A percentile compares a stretch with the other conserved stretches of the same genome.
These are phyloP conservation scores for Chrysaora quinquecirrha DNA, from an alignment of 30 jellyfish, hydroid and myxozoan genomes.

Conservation along the genomic window DNA sequence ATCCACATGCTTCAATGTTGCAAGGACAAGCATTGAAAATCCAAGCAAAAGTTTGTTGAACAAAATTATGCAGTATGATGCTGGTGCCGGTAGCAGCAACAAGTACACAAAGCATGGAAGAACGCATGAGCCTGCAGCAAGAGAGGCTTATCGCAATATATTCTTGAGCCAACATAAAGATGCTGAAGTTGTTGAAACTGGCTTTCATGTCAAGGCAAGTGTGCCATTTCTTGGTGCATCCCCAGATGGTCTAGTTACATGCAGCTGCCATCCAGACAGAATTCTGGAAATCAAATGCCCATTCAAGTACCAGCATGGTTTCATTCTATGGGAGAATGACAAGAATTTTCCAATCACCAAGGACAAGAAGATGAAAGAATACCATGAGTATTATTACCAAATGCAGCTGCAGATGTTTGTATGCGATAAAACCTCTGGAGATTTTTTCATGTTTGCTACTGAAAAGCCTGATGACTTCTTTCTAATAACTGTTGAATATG, in stretches of 20 bases:
- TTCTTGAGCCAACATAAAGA: no score
- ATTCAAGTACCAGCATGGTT: slow-evolving; percentile 22
- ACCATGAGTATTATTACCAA: slow-evolving; percentile 42
- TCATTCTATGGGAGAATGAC: slow-evolving; percentile 4
- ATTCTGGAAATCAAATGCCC: slow-evolving; percentile 69
- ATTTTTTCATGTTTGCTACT: slow-evolving; percentile 14
- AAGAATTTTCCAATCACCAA: background rate
- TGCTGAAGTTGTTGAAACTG: no score
- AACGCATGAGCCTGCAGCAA: background rate
- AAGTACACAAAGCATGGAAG: slow-evolving; percentile 26
- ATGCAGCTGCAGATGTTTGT: slow-evolving; percentile 66
- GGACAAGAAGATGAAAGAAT: slow-evolving; percentile 7
- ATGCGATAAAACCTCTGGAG: slow-evolving; percentile 1
- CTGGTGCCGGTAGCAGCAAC: no score
- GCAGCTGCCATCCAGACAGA: slow-evolving; percentile 58
- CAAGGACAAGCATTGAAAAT: background rate
- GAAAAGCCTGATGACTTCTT: background rate
- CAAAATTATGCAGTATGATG: no score
- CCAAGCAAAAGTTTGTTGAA: no score
- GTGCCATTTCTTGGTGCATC: no score
- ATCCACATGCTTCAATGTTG: slow-evolving; percentile 12
- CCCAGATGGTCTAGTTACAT: slow-evolving; percentile 70
- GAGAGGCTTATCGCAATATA: background rate
- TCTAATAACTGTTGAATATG: background rate
- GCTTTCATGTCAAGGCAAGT: no score